Base-by-base conservation (phyloP, 1,140 invertebrate species). In the Dendroctonus valens region DNA sequence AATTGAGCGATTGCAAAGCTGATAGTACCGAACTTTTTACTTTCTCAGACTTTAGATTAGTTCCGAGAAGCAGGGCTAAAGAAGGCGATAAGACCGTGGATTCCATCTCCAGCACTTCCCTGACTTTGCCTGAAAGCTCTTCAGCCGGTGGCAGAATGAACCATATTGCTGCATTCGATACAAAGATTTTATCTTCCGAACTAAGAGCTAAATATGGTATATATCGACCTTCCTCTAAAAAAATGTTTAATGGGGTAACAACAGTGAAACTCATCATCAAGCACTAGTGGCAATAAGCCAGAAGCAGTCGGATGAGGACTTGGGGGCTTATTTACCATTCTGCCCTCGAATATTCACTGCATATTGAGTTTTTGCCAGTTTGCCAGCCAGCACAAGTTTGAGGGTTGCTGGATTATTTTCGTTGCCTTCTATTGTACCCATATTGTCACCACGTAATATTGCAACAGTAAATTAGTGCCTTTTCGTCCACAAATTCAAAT, bases 71-170 rank as follows among this genome's bases (percentile, higher is more conserved):
- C 48, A 76, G 72, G 7, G 78, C 73, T 57, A 84, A 74, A 11
- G 79, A 79, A 51, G 90, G 89, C 65, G 86, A 82, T 44, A 92
- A 81, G 48, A 85, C 79, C 8, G 84, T 83, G 48, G 85, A 80
- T 67, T 92, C 89, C 89, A 90, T 92, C 78, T 93, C 90, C 54
- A 90, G 77, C 85, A 89, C 89, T 76, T 87, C 83, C 59, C 86
- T 82, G 46, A 83, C 82, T 62, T 73, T 53, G 73, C 74, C 48
- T 58, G 73, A 70, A 38, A 79, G 71, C 9, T 81, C 76, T 65
- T 77, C 68, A 37, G 70, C 41, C 26, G 72, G 46, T 50, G 78
- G 78, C n/a, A 82, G 70, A 41, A 88, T 70, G 73, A 83, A 84
- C 57, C 82, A 81, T 48, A 85, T 75, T 11, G 82, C 82, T 48